Evolutionary conservation across 1,140 invertebrate species (phyloP), one percentile per base, ranked within the genome.

Genomic region (Tribolium madens): DNA sequence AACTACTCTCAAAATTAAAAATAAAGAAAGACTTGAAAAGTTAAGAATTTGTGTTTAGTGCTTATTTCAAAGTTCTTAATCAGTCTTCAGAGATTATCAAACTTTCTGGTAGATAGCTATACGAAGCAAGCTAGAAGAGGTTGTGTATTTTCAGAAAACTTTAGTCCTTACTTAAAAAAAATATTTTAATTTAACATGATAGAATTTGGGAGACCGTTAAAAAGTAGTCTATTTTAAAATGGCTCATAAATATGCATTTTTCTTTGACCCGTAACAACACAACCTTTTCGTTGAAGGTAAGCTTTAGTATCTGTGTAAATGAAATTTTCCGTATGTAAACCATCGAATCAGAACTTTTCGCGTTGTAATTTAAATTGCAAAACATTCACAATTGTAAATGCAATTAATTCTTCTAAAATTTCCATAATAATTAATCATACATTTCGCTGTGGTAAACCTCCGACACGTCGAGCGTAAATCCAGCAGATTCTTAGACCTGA

Each of bases 391-490:
- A 72, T 52, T 48, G 42, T 50, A 50, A 72, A 72, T 72, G 46
- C 70, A 72, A 72, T 72, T 72, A 72, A 52, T 72, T 52, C 42
- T 72, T 72, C 46, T 72, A 72, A 26, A 72, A 72, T 72, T 72
- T 72, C 46, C 70, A 72, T 72, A 72, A 72, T 72, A 50, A 72
- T 72, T 50, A 72, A 72, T 52, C 47, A 50, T 72, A 48, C 70
- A 52, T 72, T 72, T 50, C 21, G 68, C 70, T 31, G 7, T 31
- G 50, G 46, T 52, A 72, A 72, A 52, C 70, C 46, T 64, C 57
- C 36, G 9, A 18, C 17, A 18, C 36, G 36, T 14, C 17, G n/a
- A 15, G 36, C 17, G 33, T 47, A 69, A 69, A 46, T 46, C 64
- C 68, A 21, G 17, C 21, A 21, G 70, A 14, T 71, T 72, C 70